Base-by-base conservation (phyloP, 2,888 invertebrate genomes). In the Epirrhoe alternata region DNA sequence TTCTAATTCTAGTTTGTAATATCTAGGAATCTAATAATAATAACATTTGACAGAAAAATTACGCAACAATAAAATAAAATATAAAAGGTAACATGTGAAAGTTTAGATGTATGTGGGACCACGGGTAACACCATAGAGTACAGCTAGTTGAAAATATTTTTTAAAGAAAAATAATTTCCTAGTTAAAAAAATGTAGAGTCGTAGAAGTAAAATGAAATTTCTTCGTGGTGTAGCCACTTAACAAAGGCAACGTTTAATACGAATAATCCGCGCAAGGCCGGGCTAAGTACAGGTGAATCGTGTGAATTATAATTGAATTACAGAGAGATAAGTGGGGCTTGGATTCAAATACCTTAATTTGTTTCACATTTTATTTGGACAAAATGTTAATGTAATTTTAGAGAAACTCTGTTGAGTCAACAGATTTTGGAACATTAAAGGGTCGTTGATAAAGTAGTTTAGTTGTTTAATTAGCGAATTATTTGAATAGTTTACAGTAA, bases 231-330 rank as follows among this genome's bases (percentile, higher is more conserved):
- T 47, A 67, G 67, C 67, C 42, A 24, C 33, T 17, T 6, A 0
- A 0, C 10, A 7, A 5, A 8, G 49, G 42, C 63, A 38, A 50
- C 12, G 49, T 10, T 38, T 64, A 67, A 67, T 67, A 30, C 63
- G 53, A 17, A 50, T 67, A 67, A 64, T 67, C 67, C 63, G 50
- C 56, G 31, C 60, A 61, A 60, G 63, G 45, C 63, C 63, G 60
- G 56, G 56, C 56, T 68, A 64, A 67, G 61, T 61, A 57, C 68
- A 68, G 56, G 67, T 60, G 63, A 67, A 64, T 63, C 60, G 67
- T 61, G 68, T 64, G 61, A 68, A 68, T 64, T 68, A 68, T 60
- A 64, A 68, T 61, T 68, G 62, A 63, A 66, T 63, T 67, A 67
- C 45, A 60, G 17, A 31, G 62, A 62, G 54, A 59, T 59, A 63